Percentiles rank a stretch among this genome's conserved stretches.
phyloP scores from a whole-genome alignment of 1,140 invertebrate species.

The Drosophila sucinea region DNA sequence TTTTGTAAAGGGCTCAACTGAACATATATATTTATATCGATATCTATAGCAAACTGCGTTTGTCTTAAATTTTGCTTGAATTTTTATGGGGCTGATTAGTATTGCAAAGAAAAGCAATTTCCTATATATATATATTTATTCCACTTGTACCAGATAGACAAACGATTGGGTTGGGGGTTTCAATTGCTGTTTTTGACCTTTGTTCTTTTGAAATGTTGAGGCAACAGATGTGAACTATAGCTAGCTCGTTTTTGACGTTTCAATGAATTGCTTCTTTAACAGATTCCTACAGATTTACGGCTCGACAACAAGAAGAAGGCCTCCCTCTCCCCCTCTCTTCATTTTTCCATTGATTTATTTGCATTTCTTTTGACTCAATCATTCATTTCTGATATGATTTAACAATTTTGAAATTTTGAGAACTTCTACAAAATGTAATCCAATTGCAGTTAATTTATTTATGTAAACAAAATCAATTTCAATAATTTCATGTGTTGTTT shows the following conservation, averaged over 20 bases:
- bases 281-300: constrained; percentile 2
- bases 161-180: not conserved
- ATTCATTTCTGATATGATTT: too few relatives aligned
- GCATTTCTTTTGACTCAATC: not conserved
- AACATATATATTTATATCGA: too few relatives aligned
- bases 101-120: not conserved
- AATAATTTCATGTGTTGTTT: too few relatives aligned
- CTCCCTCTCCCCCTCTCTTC: not conserved
- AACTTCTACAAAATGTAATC: too few relatives aligned
- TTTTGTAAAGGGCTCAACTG: constrained; percentile 17
- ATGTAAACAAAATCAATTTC: too few relatives aligned
- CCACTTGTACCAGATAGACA: not conserved
- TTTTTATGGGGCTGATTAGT: not conserved
- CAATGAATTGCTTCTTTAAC: not conserved
- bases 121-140: not conserved
- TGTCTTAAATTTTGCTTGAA: not conserved
- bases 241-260: constrained; percentile 7
- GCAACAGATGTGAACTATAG: constrained; percentile 8
- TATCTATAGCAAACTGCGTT: too few relatives aligned
- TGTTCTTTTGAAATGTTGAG: not conserved
- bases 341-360: not conserved
- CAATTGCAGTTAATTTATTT: too few relatives aligned
- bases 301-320: not conserved
- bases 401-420: too few relatives aligned
- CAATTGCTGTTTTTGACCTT: constrained; percentile 1